Base-by-base conservation (phyloP, 2,113 vertebrate species). In the Crypturellus undulatus region DNA sequence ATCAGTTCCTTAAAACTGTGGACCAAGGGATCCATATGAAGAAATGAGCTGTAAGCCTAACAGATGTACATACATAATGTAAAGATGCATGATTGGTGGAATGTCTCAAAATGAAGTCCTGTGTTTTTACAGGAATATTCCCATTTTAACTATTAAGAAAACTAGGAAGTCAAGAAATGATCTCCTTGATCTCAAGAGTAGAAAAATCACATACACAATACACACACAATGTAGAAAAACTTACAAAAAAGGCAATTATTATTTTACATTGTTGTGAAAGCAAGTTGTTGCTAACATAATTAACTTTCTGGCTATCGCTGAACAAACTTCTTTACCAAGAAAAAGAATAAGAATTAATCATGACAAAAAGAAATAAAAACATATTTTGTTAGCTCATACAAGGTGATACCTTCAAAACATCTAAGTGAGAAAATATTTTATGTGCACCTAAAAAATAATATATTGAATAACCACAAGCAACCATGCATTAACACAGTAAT, bases 391-490 rank as follows among this genome's bases (percentile, higher is more conserved):
- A 56, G 26, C 52, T 68, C 32, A 79, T 10, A 65, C 20, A 34
- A 75, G 68, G 63, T 6, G 38, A 70, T 10, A 71, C 6, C 12
- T 90, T 42, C 73, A 47, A 69, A 84, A 60, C 28, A 47, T 0
- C 40, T 34, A 70, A 65, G 63, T 0, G 1, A 34, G 40, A 86
- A 87, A 70, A 62, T 26, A 87, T 75, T 62, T 56, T 56, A 47
- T 7, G 8, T 40, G 18, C 10, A 13, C 17, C 28, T 49, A 56
- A 84, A 43, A 45, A 67, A 8, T 0, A 59, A 42, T 0, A 0
- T 58, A 79, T 2, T 80, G 52, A 87, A 90, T 51, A 87, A 79
- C 24, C 36, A 60, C 38, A 87, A 78, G 42, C 49, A 91, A 3
- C 34, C 56, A 60, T 67, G 49, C 25, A 85, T n/a, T 83, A 85